These are phyloP conservation scores for Phlogophora meticulosa DNA, from an alignment of 2,888 invertebrate genomes.

Conservation along the genomic window DNA sequence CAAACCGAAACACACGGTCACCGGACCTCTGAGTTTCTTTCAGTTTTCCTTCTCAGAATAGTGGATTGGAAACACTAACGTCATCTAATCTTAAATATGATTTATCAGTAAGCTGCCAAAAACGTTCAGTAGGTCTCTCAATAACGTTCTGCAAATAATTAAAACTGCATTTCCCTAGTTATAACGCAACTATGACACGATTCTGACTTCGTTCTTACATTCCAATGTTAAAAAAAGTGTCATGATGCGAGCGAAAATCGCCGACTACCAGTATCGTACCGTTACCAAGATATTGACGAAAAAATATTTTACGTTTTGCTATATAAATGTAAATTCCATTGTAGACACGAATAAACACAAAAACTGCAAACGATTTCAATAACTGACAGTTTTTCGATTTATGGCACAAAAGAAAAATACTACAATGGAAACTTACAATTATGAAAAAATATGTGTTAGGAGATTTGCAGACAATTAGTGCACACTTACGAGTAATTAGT, in stretches of 20 bases:
- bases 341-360: constrained; percentile 42
- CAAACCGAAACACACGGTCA: too few relatives aligned
- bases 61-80: too few relatives aligned
- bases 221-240: constrained; percentile 41
- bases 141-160: neutral
- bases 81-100: too few relatives aligned
- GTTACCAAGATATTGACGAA: constrained; percentile 38
- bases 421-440: constrained; percentile 15
- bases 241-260: constrained; percentile 26
- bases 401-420: constrained; percentile 9
- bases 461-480: constrained; percentile 37
- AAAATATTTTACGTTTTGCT: constrained; percentile 43
- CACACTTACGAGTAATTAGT: constrained; percentile 33
- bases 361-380: constrained; percentile 53
- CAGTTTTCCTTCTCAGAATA: too few relatives aligned
- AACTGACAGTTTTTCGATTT: constrained; percentile 51
- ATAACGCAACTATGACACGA: constrained; percentile 10
- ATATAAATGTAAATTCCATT: constrained; percentile 51
- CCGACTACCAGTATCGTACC: constrained; percentile 33
- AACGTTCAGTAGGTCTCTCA: neutral
- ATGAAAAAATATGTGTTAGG: constrained; percentile 16
- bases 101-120: too few relatives aligned
- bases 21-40: too few relatives aligned
- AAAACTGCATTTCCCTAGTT: constrained; percentile 7
- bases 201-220: constrained; percentile 33